Base-by-base conservation (phyloP, 30 jellyfish, hydroid and myxozoan genomes). In the Haliclystus octoradiatus region DNA sequence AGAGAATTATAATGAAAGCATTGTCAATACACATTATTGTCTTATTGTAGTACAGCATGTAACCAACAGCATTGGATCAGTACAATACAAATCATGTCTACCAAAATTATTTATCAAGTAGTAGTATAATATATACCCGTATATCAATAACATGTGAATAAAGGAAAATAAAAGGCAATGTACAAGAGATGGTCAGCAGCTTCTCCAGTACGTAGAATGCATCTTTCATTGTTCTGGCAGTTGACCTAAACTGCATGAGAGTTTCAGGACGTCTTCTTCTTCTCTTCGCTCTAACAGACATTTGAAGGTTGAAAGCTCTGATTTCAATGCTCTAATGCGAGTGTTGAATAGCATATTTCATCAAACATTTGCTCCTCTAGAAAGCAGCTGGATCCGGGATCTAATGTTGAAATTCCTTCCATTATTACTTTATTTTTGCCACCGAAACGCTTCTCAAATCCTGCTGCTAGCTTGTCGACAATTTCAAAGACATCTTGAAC, bases 401-500 rank as follows among this genome's bases (percentile, higher is more conserved):
- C 60, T 52, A 73, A 35, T 31, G 84, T 67, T 32, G 84, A 32
- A 50, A 73, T 73, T 14, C 82, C 75, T 52, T 47, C 29, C 82
- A 71, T 71, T 31, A 71, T 71, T 2, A 12, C 28, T 5, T 50
- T 51, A 53, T 53, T 71, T 40, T 71, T 71, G 2, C 29, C 72
- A 31, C 35, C 63, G 24, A 70, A 70, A 27, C 81, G 19, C 61
- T 50, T 70, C 72, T 62, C 23, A 31, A 70, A 73, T 3, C 29
- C 81, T 2, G 81, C 81, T 49, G 28, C 34, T 13, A 32, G 33
- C 31, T 31, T 69, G 79, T 40, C 76, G 3, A 47, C 74, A 19
- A 69, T 69, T 29, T 69, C 30, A 28, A 31, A 70, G 60, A 47
- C 29, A 34, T 70, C n/a, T n/a, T n/a, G n/a, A n/a, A n/a, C n/a